Base-by-base conservation (phyloP, 1,140 invertebrate species). In the Drusus annulatus region DNA sequence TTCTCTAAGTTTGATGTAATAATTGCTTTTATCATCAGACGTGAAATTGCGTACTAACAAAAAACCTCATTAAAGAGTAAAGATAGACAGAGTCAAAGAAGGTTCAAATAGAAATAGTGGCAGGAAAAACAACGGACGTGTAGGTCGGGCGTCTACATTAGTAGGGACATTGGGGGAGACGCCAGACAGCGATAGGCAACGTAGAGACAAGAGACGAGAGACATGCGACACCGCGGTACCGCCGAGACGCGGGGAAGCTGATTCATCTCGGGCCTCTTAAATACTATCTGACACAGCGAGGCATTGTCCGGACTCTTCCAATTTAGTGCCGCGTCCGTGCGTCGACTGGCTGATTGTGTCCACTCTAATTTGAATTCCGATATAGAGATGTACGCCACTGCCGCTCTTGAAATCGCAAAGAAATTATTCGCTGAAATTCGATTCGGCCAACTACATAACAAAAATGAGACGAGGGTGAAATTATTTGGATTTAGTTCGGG, bases 291-390 rank as follows among this genome's bases (percentile, higher is more conserved):
- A 60, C 56, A 19, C 56, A 60, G 56, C 19, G 56, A 21, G 17
- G 19, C 56, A 13, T 23, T 19, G 56, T 23, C 23, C 17, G 56
- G 19, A 17, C 56, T 58, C 54, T 58, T 17, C 56, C 56, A 60
- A 60, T 60, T 60, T 60, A 60, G 19, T 23, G 23, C 56, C 17
- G 7, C 23, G 17, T 60, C 19, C 56, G 56, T 60, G 56, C 19
- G 19, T 60, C 56, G 56, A 60, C 21, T 60, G 6, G 17, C 56
- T 60, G 56, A 60, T 60, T 60, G 56, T 13, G 56, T 13, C 56
- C 56, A 60, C 56, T 23, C 23, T 60, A 60, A 60, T 60, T 60
- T 60, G 56, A 60, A 60, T 60, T 60, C 56, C 16, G 23, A 56
- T n/a, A 56, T 19, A 60, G 56, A 60, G 17, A 60, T 23, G 56